Evolutionary conservation across 37 sponge, comb jelly and placozoan species (phyloP).

Genomic region (Spongia lamella): DNA sequence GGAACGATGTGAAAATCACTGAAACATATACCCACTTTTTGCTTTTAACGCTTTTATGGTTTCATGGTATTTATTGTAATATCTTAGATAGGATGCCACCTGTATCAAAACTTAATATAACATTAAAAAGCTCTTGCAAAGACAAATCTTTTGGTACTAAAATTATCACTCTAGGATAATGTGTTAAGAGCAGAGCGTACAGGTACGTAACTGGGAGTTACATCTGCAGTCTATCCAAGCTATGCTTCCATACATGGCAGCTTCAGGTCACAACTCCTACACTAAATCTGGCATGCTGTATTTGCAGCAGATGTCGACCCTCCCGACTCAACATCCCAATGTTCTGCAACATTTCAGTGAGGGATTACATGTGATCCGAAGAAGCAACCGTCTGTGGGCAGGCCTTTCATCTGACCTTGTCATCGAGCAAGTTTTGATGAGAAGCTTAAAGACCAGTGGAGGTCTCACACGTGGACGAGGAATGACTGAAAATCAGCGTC

Average conservation of each 20-base stretch:
- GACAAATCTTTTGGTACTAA: too few species aligned
- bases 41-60: too few species aligned
- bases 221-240: constrained; percentile 8
- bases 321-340: constrained; percentile 17
- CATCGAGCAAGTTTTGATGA: constrained; percentile 49
- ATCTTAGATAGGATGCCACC: too few species aligned
- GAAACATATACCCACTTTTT: too few species aligned
- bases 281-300: constrained; percentile 10
- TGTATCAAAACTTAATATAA: too few species aligned
- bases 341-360: constrained; percentile 8
- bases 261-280: constrained; percentile 11
- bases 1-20: too few species aligned
- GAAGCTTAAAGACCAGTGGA: constrained; percentile 50
- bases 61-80: too few species aligned
- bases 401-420: constrained; percentile 37
- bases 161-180: too few species aligned
- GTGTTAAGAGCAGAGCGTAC: constrained; percentile 25
- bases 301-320: constrained; percentile 9
- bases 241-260: constrained; percentile 10
- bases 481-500: constrained; percentile 26
- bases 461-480: constrained; percentile 35
- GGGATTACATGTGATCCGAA: constrained; percentile 30
- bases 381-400: constrained; percentile 32
- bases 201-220: constrained; percentile 21
- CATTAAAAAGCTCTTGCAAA: too few species aligned